phyloP scores from a whole-genome alignment of 2,113 vertebrate genomes.

The Psittacula cyanocephala region DNA sequence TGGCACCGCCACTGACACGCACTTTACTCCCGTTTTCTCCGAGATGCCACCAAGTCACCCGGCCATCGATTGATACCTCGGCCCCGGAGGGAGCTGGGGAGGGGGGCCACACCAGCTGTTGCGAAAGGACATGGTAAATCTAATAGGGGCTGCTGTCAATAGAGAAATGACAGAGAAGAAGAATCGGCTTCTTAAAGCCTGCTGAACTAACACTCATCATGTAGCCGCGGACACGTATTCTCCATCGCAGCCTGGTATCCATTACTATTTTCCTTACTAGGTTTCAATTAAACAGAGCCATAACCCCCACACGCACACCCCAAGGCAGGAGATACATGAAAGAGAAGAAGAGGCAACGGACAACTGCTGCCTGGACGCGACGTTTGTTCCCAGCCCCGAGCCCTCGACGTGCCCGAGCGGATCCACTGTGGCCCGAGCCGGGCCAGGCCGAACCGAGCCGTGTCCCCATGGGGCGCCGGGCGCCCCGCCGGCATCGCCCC shows the following conservation, averaged over 20 bases:
- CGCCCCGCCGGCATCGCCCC: neutral
- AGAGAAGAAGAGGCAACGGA: neutral
- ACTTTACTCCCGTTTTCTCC: neutral
- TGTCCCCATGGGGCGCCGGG: neutral
- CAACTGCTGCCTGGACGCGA: neutral
- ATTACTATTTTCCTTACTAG: slow-evolving; percentile 72
- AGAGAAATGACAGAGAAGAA: slow-evolving; percentile 71
- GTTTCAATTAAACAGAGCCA: slow-evolving; percentile 71
- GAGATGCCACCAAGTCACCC: slow-evolving; percentile 49
- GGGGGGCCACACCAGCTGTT: slow-evolving; percentile 31
- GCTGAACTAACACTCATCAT: slow-evolving; percentile 78
- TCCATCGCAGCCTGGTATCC: slow-evolving; percentile 68
- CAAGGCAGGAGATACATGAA: neutral
- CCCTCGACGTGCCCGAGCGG: neutral
- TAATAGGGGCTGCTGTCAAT: slow-evolving; percentile 65
- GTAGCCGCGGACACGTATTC: slow-evolving; percentile 73
- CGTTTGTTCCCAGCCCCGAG: neutral
- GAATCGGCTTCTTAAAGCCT: slow-evolving; percentile 63
- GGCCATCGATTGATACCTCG: slow-evolving; percentile 50
- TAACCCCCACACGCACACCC: neutral
- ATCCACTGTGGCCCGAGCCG: neutral
- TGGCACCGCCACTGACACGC: neutral
- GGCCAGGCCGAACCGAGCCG: neutral
- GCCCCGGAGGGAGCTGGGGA: neutral
- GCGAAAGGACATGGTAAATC: slow-evolving; percentile 59